Evolutionary conservation across 1,140 invertebrate genomes (phyloP), one percentile per base, ranked within the genome.

Genomic region (Sarcophaga bullata): DNA sequence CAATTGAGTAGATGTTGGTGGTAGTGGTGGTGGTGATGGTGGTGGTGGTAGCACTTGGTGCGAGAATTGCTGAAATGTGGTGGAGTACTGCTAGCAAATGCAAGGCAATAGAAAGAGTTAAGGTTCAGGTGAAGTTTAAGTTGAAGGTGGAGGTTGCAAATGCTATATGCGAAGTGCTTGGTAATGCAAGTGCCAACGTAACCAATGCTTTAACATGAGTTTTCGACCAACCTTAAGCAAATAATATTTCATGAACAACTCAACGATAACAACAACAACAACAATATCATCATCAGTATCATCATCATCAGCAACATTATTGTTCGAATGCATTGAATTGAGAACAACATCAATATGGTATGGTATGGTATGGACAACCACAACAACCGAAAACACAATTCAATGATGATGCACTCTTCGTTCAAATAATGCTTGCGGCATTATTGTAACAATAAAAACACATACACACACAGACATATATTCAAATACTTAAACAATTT

Each of bases 341-440:
- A 37, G 4, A 37, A 37, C 25, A 37, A 4, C 25, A 37, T 37
- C 25, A 37, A 4, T 37, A 37, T 37, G 25, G 25, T n/a, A n/a
- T n/a, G n/a, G n/a, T n/a, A 37, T 4, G 4, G 25, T 37, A 37
- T 37, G 25, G 47, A 62, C 52, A 81, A n/a, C 25, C 15, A 80
- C 17, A 80, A 62, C 25, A 62, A 37, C 9, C 48, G 52, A 58
- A 11, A 68, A 81, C 62, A 48, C 80, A 72, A 68, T 72, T 72
- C 80, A 81, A 72, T 62, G 52, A 72, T 62, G 52, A 68, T 62
- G 80, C 54, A 68, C 80, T 2, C 4, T 81, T 81, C 80, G 62
- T 72, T 81, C 80, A 72, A 81, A 81, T 81, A 81, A n/a, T 81
- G 80, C 80, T 49, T 49, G 52, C 80, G 80, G 80, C 62, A 72